phyloP scores from a whole-genome alignment of 2,888 invertebrate species.

The Phortica okadai region DNA sequence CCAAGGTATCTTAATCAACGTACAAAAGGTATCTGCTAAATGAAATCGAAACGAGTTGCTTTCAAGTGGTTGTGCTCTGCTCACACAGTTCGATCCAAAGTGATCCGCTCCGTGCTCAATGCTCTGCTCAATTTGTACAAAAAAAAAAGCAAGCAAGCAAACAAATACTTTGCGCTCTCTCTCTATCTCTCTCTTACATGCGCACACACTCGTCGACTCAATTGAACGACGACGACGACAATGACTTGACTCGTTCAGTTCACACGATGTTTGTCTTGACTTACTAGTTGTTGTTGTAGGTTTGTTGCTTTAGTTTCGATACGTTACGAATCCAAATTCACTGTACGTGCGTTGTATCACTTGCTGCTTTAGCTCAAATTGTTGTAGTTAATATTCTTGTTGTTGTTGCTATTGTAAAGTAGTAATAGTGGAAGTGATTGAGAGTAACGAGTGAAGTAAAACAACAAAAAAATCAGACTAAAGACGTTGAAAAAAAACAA shows the following conservation, averaged over 20 bases:
- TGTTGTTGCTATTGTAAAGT: conserved; percentile 48
- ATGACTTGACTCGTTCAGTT: background rate
- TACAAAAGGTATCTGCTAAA: conserved; percentile 72
- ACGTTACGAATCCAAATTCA: conserved; percentile 15
- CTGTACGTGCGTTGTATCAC: conserved; percentile 72
- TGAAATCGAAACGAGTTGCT: conserved; percentile 74
- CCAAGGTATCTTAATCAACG: conserved; percentile 73
- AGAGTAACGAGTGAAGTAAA: conserved; percentile 38
- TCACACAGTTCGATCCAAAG: conserved; percentile 43
- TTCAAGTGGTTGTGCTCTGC: conserved; percentile 65
- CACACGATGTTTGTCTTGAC: conserved; percentile 21
- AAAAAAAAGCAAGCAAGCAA: conserved; percentile 42
- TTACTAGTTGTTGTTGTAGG: conserved; percentile 26
- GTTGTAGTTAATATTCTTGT: conserved; percentile 41
- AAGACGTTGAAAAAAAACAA: conserved; percentile 53
- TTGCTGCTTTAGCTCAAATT: conserved; percentile 50
- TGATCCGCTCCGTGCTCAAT: conserved; percentile 21
- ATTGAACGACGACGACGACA: background rate
- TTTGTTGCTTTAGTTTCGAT: conserved; percentile 29
- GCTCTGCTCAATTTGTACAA: conserved; percentile 62
- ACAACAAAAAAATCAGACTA: conserved; percentile 39
- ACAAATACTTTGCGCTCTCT: conserved; percentile 43
- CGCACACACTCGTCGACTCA: background rate
- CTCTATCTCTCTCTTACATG: background rate
- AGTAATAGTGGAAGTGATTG: conserved; percentile 55